Base-by-base conservation (phyloP, 2,888 invertebrate species). In the Callinectes sapidus region DNA sequence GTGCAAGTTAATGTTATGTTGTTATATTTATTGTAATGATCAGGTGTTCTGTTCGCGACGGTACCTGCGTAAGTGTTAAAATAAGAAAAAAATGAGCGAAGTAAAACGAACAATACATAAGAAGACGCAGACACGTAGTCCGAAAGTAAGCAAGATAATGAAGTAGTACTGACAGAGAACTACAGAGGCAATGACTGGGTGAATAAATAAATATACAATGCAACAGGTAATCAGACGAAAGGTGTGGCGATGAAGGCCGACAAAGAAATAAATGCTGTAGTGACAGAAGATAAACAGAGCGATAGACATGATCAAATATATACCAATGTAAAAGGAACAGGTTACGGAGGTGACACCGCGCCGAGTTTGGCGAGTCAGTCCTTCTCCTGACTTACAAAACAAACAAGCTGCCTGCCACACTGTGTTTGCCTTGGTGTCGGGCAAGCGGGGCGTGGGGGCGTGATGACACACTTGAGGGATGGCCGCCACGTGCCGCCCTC, bases 351-450 rank as follows among this genome's bases (percentile, higher is more conserved):
- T 18, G 35, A 81, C 81, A 35, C 13, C 35, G 35, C 32, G n/a
- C 10, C 2, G 35, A 35, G 81, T 18, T 81, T 35, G 16, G 35
- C 16, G 35, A 81, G 81, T 35, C 42, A 61, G 88, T 88, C 55
- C 61, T 61, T 88, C 88, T 88, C 28, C 88, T 88, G 88, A 54
- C 88, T 88, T 88, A 88, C 88, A 61, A 88, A 88, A 88, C 88
- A 88, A 88, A 88, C 88, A 88, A 88, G 88, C 88, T 88, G 32
- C 16, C 35, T 54, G 88, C 54, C 54, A 88, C 54, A 32, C 42
- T 18, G 55, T 88, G 55, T 88, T 55, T 88, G 23, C 61, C 55
- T 42, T n/a, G 61, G 88, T 55, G 88, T 55, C 48, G 88, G 55
- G 55, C 18, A 39, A 55, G 61, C 54, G 16, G 32, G 88, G 88